Evolutionary conservation across 53 echinoderm and acorn worm genomes (phyloP).

Genomic region (Henricia sp.): DNA sequence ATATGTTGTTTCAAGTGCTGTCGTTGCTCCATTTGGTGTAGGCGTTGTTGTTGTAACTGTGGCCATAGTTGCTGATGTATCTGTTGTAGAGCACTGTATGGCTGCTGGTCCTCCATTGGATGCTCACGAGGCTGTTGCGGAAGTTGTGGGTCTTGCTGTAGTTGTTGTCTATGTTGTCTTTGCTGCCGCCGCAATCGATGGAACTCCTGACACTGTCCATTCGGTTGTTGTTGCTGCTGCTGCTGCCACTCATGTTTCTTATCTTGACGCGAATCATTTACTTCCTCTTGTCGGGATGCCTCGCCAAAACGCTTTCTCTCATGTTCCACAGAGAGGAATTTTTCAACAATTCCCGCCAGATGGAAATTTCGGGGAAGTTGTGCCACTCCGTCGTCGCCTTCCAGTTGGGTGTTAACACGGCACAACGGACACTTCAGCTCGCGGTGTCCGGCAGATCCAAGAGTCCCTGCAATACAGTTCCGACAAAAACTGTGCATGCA

Average conservation of each 20-base stretch:
- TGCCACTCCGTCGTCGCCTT: not conserved
- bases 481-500: conserved; percentile 23
- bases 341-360: conserved; percentile 28
- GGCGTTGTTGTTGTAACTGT: not conserved
- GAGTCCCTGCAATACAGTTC: not conserved
- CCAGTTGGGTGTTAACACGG: not conserved
- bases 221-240: not conserved
- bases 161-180: not conserved
- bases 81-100: not conserved
- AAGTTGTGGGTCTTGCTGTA: not conserved
- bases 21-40: not conserved
- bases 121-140: not conserved
- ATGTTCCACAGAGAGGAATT: conserved; percentile 6
- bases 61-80: not conserved
- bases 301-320: not conserved
- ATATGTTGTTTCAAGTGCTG: not conserved
- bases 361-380: conserved; percentile 29
- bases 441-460: not conserved
- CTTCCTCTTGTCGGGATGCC: not conserved
- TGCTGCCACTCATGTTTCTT: not conserved
- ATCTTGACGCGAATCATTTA: not conserved
- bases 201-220: not conserved
- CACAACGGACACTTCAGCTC: not conserved
- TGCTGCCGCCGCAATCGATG: not conserved
- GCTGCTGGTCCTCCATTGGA: not conserved